Evolutionary conservation across 2,797 vertebrate genomes (phyloP), one percentile per base, ranked within the genome.

Genomic region (Anguilla marmorata): DNA sequence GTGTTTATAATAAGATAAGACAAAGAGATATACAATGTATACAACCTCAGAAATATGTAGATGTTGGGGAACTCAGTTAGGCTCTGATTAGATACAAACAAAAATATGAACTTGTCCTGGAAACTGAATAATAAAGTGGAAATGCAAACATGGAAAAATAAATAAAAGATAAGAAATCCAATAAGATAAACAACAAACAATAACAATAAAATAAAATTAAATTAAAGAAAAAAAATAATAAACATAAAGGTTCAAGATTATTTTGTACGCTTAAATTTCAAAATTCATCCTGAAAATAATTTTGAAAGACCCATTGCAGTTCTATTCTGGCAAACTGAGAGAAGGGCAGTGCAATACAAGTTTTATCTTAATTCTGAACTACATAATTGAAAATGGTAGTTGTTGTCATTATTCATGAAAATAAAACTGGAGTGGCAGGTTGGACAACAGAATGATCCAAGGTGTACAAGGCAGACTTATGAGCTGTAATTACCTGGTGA

Each of bases 1-100:
- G 69, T 85, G 87, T 88, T 85, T 58, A 79, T 54, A 16, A 85
- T 52, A 79, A 85, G 37, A 74, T 76, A 74, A 58, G 3, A 14
- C 14, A 30, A n/a, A n/a, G 1, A 69, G 24, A 4, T 69, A 69
- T 7, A 69, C 63, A 27, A n/a, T 72, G n/a, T 30, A 30, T 72
- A 72, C 27, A 27, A 72, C 6, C 66, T 9, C 27, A 33, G 66
- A 72, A 27, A 72, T 72, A 27, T 30, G 69, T 33, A 2, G 69
- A 48, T 37, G 37, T 24, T 60, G 33, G 58, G 30, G 7, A 63
- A n/a, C 33, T 66, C 27, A 72, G 41, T 37, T 58, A 45, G 66
- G 11, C 12, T 72, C 4, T 24, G 63, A 27, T 11, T 72, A 33
- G 2, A 69, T 24, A 69, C n/a, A 69, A 5, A 27, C 24, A 69